Conservation (phyloP, 2,888 invertebrate genomes). For the Panzeria rudis region DNA sequence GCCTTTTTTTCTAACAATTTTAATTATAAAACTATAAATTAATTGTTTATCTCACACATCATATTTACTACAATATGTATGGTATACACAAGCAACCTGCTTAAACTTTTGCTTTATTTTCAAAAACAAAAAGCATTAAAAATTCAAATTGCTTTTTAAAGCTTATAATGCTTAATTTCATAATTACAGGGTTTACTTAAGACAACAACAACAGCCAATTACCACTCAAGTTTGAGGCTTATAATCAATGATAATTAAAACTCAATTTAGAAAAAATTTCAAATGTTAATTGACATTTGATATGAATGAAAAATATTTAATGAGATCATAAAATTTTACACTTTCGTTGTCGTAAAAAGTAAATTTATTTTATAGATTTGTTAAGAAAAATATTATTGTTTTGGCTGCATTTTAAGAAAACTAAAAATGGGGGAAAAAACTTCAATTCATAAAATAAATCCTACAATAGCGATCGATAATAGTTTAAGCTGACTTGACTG, state of each 20-base stretch:
- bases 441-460: constrained; percentile 31
- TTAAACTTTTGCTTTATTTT: not conserved
- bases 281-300: constrained; percentile 53
- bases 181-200: constrained; percentile 43
- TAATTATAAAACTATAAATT: too few species aligned
- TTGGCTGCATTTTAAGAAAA: constrained; percentile 12
- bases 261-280: constrained; percentile 25
- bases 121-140: not conserved
- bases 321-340: constrained; percentile 33
- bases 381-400: constrained; percentile 16
- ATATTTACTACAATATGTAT: not conserved
- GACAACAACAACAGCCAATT: constrained; percentile 18
- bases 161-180: constrained; percentile 38
- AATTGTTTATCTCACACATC: not conserved
- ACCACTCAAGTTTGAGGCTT: constrained; percentile 1
- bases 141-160: constrained; percentile 29
- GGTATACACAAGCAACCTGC: not conserved
- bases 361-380: constrained; percentile 35
- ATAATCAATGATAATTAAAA: constrained; percentile 58
- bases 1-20: too few species aligned
- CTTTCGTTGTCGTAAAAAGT: not conserved
- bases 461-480: constrained; percentile 16
- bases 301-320: constrained; percentile 24
- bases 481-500: constrained; percentile 15
- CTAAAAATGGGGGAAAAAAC: not conserved